A percentile compares a stretch with the other conserved stretches of the same genome.
phyloP scores from a whole-genome alignment of 2,888 invertebrate species.

The Rhorus exstirpatorius region DNA sequence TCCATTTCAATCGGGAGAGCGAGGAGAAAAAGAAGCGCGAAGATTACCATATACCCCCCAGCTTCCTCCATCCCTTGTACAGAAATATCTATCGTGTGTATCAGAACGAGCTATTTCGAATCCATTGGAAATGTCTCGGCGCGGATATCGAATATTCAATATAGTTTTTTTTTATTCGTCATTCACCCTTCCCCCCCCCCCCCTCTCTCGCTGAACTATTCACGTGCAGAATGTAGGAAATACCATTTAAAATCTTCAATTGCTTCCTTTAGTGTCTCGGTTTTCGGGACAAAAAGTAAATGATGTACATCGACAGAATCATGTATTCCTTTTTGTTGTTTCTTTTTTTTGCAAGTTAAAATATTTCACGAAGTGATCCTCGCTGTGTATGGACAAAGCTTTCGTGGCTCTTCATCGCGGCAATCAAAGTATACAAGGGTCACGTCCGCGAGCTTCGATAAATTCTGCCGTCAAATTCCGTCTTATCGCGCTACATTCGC shows the following conservation, averaged over 20 bases:
- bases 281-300: constrained; percentile 26
- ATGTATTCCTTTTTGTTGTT: constrained; percentile 2
- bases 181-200: neutral
- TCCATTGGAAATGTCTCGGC: constrained; percentile 50
- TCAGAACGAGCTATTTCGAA: constrained; percentile 53
- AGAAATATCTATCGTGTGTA: constrained; percentile 58
- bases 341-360: neutral
- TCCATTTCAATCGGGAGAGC: constrained; percentile 59
- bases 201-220: neutral
- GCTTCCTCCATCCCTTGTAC: constrained; percentile 1
- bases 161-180: constrained; percentile 63
- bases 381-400: neutral
- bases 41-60: neutral
- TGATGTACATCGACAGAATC: constrained; percentile 43
- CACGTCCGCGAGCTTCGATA: constrained; percentile 1
- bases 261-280: constrained; percentile 15
- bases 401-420: neutral
- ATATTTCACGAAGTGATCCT: no score
- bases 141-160: constrained; percentile 65
- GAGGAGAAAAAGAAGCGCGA: constrained; percentile 44
- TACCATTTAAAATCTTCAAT: constrained; percentile 57
- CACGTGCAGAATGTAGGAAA: constrained; percentile 17
- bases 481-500: no score
- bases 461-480: constrained; percentile 8
- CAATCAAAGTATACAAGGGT: constrained; percentile 10